Base-by-base conservation (phyloP, 1,140 invertebrate genomes). In the Monomorium pharaonis region DNA sequence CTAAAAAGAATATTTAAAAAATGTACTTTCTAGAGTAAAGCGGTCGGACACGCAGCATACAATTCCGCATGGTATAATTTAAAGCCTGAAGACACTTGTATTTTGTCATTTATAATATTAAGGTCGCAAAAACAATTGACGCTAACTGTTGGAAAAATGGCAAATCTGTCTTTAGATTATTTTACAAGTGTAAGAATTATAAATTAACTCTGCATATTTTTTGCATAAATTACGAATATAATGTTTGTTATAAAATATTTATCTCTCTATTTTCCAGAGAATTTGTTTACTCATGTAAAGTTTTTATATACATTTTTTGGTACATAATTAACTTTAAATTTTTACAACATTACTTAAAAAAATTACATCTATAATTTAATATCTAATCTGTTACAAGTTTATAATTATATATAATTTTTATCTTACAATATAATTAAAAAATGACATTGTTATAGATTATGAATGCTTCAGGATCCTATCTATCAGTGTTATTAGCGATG, bases 401-500 rank as follows among this genome's bases (percentile, higher is more conserved):
- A 72, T 51, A 51, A n/a, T 18, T 33, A 24, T 63, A 1, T 69
- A 21, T 74, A 37, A 16, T 16, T 0, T 37, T 56, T 37, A 16
- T 27, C 16, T 47, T 49, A n/a, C n/a, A n/a, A n/a, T n/a, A n/a
- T n/a, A n/a, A n/a, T n/a, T 33, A 21, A 6, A 2, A 49, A 33
- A 44, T 7, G 27, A 42, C 7, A 33, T 77, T 77, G 3, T 85
- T 89, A 30, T 62, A 88, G 88, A 89, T 89, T 30, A 58, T 89
- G 60, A 89, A 86, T 58, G 77, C 86, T 6, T 89, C 88, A 12
- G 88, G 69, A 16, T 89, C 84, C 1, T 89, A 89, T 16, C 18
- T 88, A 12, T 89, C 88, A 33, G 70, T 89, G 12, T 56, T 89
- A 12, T 18, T 83, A 2, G 87, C 88, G n/a, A 86, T 88, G 72